Evolutionary conservation across 2,888 invertebrate species (phyloP), one percentile per base, ranked within the genome.

Genomic region (Tridacna crocea): DNA sequence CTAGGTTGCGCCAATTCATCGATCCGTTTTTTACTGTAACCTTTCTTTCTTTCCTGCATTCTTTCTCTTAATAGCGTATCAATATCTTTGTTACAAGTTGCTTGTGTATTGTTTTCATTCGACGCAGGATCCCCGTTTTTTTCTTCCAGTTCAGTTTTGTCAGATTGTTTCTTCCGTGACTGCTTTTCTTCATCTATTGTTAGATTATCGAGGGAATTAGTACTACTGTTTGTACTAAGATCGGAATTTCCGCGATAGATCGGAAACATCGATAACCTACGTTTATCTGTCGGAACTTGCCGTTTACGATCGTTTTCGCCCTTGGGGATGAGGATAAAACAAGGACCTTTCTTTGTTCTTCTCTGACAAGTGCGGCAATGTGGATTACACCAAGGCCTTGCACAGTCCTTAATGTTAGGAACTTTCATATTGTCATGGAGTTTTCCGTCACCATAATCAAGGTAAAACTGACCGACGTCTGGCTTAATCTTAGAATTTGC

Each of bases 351-450:
- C 13, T 74, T 79, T 22, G 86, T 83, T 27, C 89, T 79, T 17
- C 79, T 75, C 27, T 81, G 76, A 72, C 89, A 89, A 1, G 89
- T 88, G 27, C 78, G 81, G 76, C 89, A 89, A 63, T 81, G 80
- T 17, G 88, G 83, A 68, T 88, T 84, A 77, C 89, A 89, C 78
- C 87, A 82, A 0, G 88, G 88, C 26, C 89, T 68, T n/a, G 85
- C 83, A 75, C 89, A 89, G 65, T 89, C 89, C 27, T 84, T 87
- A 2, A 88, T 74, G 58, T 82, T 81, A 0, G 89, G 89, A 19
- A 87, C 77, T 63, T 84, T 80, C 63, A 84, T 68, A 13, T 70
- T 83, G 48, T 87, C 86, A 48, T 87, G 84, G 27, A 79, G 70
- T 61, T 75, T 81, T 6, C 89, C 89, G 46, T 86, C 82, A 10